Evolutionary conservation across 1,140 invertebrate species (phyloP).

Genomic region (Myzus persicae): DNA sequence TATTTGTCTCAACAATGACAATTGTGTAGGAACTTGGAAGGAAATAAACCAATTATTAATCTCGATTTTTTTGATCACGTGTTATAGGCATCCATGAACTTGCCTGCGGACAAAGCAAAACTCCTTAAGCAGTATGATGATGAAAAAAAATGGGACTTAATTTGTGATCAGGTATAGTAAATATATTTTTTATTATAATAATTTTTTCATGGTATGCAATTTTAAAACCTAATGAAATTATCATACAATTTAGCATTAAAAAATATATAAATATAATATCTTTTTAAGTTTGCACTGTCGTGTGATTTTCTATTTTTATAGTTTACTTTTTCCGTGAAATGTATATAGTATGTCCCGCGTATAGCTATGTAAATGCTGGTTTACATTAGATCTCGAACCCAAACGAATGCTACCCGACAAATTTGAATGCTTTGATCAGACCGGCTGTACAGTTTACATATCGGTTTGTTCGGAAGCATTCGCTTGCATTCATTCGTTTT

Average conservation of each 20-base stretch:
- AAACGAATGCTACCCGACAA: too few species aligned
- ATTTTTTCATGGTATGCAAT: not conserved
- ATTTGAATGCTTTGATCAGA: too few species aligned
- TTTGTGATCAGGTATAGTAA: constrained; percentile 92
- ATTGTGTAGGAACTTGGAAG: not conserved
- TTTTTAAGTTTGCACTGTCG: not conserved
- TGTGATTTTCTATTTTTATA: not conserved
- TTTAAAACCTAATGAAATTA: not conserved
- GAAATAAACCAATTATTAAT: constrained; percentile 42
- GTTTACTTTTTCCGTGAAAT: not conserved
- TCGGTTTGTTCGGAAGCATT: too few species aligned
- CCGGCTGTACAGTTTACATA: too few species aligned
- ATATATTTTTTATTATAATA: not conserved
- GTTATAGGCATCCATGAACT: constrained; percentile 94
- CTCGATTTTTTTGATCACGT: constrained; percentile 61
- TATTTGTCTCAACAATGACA: not conserved
- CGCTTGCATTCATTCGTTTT: too few species aligned
- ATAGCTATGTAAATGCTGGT: not conserved
- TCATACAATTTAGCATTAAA: not conserved
- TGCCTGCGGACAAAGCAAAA: constrained; percentile 98
- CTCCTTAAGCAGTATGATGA: constrained; percentile 95
- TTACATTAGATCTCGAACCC: too few species aligned
- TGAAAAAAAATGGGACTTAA: constrained; percentile 99
- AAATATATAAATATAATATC: too few species aligned
- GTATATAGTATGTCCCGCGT: too few species aligned